A percentile compares a stretch with the other conserved stretches of the same genome.
Conservation (phyloP, 2,113 vertebrate species). For the Atractosteus spatula region DNA sequence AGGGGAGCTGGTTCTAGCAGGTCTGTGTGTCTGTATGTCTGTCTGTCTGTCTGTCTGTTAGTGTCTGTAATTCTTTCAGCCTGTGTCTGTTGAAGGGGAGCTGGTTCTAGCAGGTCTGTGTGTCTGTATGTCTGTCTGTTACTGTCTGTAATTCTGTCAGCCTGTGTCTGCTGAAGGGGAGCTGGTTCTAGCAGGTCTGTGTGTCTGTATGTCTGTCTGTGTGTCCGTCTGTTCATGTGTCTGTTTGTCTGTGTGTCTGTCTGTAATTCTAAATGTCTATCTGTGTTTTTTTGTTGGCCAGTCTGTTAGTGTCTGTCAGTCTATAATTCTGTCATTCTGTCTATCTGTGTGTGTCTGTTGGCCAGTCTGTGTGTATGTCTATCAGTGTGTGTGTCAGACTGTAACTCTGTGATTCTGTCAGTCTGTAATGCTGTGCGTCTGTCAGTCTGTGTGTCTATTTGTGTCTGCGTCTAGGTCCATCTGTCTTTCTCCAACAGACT, state of each 20-base stretch:
- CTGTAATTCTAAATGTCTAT: no score
- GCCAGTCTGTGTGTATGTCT: no score
- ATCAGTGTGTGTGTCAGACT: neutral
- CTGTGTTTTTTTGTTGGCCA: neutral
- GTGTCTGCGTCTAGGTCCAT: no score
- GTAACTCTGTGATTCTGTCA: neutral
- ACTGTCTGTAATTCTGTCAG: no score
- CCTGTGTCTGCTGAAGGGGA: neutral
- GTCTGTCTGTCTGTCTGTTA: no score
- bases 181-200: no score
- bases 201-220: neutral
- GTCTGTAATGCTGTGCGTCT: no score
- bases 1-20: no score
- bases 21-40: neutral
- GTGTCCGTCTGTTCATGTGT: neutral
- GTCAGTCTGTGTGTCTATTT: neutral
- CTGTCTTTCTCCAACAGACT: no score
- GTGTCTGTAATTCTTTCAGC: neutral
- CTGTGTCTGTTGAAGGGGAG: constrained; percentile 77
- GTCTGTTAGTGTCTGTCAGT: neutral
- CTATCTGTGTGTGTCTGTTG: neutral
- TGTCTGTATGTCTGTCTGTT: no score
- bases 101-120: constrained; percentile 97
- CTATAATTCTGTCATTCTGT: neutral
- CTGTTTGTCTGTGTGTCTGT: no score